Conservation (phyloP, 1,140 invertebrate genomes). For the Penaeus japonicus region DNA sequence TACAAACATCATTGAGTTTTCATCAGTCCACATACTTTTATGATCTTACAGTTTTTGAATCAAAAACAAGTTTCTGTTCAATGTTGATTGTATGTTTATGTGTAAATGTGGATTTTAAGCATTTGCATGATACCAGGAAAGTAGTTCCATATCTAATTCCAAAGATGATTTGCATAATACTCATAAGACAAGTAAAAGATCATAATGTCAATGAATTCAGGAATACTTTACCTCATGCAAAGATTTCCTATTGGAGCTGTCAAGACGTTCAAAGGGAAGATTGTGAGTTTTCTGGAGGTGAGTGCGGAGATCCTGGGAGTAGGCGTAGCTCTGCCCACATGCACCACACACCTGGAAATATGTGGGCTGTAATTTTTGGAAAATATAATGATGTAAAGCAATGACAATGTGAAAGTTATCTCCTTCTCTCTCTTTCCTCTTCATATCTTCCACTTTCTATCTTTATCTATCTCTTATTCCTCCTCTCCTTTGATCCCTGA, state of each 20-base stretch:
- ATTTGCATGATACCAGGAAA: no score
- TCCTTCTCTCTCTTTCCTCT: background rate
- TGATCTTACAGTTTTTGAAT: no score
- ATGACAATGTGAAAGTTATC: background rate
- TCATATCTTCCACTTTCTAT: no score
- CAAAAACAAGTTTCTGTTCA: no score
- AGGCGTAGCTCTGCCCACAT: conserved; percentile 47
- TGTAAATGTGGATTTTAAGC: no score
- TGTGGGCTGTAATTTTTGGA: no score
- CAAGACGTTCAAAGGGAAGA: conserved; percentile 16
- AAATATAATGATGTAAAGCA: background rate
- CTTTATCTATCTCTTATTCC: background rate
- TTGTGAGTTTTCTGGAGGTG: conserved; percentile 35
- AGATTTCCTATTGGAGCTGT: conserved; percentile 25
- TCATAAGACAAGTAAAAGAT: background rate
- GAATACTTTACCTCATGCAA: conserved; percentile 32
- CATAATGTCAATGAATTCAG: background rate
- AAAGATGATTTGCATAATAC: background rate
- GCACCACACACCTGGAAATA: conserved; percentile 43
- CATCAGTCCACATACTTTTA: no score
- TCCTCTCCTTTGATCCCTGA: no score
- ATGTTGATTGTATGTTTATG: no score
- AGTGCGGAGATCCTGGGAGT: conserved; percentile 39
- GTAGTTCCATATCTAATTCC: background rate
- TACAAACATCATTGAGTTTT: no score